Percentiles rank a stretch among this genome's conserved stretches.
These are phyloP conservation scores for Cyclura pinguis DNA, from an alignment of 2,797 vertebrate species.

Conservation along the genomic window DNA sequence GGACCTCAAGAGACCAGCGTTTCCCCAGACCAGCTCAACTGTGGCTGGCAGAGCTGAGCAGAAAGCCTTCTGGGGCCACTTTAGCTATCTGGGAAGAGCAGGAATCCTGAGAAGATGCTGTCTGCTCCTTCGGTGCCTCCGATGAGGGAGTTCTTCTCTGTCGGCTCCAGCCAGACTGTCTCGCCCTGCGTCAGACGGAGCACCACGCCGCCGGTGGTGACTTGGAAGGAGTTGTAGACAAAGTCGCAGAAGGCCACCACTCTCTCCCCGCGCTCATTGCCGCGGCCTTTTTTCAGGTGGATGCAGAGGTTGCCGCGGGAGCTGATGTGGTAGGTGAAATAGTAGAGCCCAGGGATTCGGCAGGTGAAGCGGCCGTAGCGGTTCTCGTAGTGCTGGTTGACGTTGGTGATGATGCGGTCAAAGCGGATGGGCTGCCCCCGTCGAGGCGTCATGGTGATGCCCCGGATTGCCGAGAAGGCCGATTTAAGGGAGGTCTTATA, in stretches of 20 bases:
- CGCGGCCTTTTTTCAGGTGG: constrained; percentile 71
- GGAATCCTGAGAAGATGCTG: constrained; percentile 85
- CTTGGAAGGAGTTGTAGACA: constrained; percentile 70
- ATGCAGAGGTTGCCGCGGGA: constrained; percentile 79
- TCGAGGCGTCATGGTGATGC: background rate
- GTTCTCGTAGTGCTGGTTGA: constrained; percentile 66
- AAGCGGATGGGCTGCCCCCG: constrained; percentile 77
- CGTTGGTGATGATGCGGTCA: constrained; percentile 60
- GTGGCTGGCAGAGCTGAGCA: fast-evolving
- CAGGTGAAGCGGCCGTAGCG: constrained; percentile 78
- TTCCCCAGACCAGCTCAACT: fast-evolving
- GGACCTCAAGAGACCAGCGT: too few relatives aligned
- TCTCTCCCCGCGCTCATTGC: constrained; percentile 16
- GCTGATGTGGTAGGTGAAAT: constrained; percentile 85
- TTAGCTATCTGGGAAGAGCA: constrained; percentile 78
- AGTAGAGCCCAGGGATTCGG: constrained; percentile 80
- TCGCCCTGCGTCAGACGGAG: constrained; percentile 73
- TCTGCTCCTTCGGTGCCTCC: constrained; percentile 78
- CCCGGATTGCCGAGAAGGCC: constrained; percentile 79
- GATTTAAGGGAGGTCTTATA: constrained; percentile 64
- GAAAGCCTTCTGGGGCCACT: background rate
- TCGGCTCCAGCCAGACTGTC: constrained; percentile 77
- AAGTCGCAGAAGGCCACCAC: constrained; percentile 84
- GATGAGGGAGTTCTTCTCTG: constrained; percentile 72
- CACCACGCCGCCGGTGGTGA: constrained; percentile 82